A percentile compares a stretch with the other conserved stretches of the same genome.
Conservation (phyloP, 2,113 vertebrate species). For the Sturnira hondurensis region DNA sequence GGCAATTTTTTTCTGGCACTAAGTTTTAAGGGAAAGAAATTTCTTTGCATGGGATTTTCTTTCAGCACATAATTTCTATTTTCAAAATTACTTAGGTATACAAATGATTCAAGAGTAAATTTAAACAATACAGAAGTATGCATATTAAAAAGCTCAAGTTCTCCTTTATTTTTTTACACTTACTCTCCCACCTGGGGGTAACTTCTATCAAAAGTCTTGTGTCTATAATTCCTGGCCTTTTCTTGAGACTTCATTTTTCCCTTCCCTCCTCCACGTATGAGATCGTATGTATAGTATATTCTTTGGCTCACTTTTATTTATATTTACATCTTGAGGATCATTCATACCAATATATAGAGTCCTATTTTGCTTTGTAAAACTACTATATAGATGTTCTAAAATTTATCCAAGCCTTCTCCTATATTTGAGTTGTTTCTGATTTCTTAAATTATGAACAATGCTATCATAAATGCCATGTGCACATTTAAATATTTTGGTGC, state of each 20-base stretch:
- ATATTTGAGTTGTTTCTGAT: neutral
- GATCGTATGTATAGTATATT: neutral
- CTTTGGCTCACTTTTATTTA: neutral
- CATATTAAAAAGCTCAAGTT: slow-evolving; percentile 7
- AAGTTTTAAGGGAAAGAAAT: slow-evolving; percentile 27
- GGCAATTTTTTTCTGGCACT: neutral
- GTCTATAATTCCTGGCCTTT: neutral
- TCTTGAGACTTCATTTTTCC: neutral
- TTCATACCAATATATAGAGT: neutral
- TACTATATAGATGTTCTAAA: neutral
- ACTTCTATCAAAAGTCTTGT: neutral
- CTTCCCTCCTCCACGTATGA: neutral
- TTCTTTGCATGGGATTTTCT: neutral
- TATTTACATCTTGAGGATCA: neutral
- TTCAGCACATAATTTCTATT: slow-evolving; percentile 16
- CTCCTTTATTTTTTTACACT: neutral
- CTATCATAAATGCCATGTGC: neutral
- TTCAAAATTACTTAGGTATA: neutral
- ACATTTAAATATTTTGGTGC: neutral
- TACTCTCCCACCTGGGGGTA: neutral
- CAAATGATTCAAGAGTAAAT: neutral
- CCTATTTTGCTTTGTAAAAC: neutral
- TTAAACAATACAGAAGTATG: neutral
- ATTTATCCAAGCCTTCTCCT: neutral
- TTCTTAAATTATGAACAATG: neutral